Conservation (phyloP, 2,797 vertebrate species). For the Austrolebias charrua region DNA sequence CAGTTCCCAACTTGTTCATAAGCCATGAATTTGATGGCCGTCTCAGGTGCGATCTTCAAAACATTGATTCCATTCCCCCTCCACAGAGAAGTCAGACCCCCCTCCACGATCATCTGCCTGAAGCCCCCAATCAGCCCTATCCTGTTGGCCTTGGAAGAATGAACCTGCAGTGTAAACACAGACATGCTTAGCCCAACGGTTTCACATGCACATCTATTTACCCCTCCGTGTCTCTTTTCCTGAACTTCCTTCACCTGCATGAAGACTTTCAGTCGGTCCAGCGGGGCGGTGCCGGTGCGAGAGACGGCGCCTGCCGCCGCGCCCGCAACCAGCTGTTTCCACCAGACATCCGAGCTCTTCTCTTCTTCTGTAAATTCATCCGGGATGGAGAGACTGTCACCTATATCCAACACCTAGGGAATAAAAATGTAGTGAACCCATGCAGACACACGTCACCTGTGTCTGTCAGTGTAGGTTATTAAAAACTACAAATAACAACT, state of each 20-base stretch:
- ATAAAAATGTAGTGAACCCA: background rate
- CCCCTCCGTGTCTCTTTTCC: background rate
- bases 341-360: slow-evolving; percentile 90
- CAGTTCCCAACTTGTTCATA: slow-evolving; percentile 89
- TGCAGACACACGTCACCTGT: background rate
- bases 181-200: background rate
- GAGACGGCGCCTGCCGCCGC: slow-evolving; percentile 91
- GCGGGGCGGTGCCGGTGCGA: slow-evolving; percentile 92
- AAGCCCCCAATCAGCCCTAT: slow-evolving; percentile 88
- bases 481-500: background rate
- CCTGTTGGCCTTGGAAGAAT: slow-evolving; percentile 85
- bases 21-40: slow-evolving; percentile 96
- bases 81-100: slow-evolving; percentile 90
- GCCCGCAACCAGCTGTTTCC: slow-evolving; percentile 91
- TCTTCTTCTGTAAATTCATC: slow-evolving; percentile 98
- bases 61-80: slow-evolving; percentile 97
- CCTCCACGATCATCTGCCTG: slow-evolving; percentile 92
- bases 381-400: slow-evolving; percentile 93
- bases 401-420: slow-evolving; percentile 92
- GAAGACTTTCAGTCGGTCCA: slow-evolving; percentile 96
- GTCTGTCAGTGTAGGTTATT: background rate
- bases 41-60: slow-evolving; percentile 97
- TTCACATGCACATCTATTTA: background rate
- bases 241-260: slow-evolving; percentile 87
- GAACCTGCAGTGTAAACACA: slow-evolving; percentile 80